Percentiles rank a stretch among this genome's conserved stretches.
These are phyloP conservation scores for Octodon degus DNA, from an alignment of 2,113 vertebrate species.

Conservation along the genomic window DNA sequence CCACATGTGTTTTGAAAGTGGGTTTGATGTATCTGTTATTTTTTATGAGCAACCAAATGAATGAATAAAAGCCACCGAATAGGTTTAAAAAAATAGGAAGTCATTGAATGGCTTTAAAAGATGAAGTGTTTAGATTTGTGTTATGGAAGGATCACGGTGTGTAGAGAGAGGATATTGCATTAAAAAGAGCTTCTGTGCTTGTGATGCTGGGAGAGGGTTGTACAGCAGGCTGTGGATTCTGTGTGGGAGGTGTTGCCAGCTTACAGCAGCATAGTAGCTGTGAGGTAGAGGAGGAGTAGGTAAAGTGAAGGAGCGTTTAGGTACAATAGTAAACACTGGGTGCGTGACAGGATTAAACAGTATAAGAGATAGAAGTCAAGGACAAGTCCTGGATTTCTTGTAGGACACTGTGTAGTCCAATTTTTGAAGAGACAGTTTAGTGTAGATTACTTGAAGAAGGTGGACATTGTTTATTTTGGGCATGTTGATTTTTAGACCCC, in stretches of 20 bases:
- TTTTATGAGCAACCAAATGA: neutral
- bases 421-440: neutral
- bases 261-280: neutral
- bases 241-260: neutral
- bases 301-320: neutral
- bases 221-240: neutral
- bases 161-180: neutral
- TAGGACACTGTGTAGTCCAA: neutral
- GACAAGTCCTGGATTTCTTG: neutral
- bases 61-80: neutral
- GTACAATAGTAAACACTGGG: neutral
- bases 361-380: neutral
- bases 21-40: neutral
- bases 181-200: neutral
- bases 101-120: neutral
- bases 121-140: neutral
- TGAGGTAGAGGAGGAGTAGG: neutral
- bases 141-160: neutral
- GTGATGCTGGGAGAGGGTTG: neutral
- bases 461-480: neutral
- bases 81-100: constrained; percentile 9
- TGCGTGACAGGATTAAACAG: neutral
- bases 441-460: neutral
- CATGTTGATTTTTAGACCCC: neutral
- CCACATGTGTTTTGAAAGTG: neutral